A percentile compares a stretch with the other conserved stretches of the same genome.
phyloP scores from a whole-genome alignment of 2,888 invertebrate species.

The Biston betularia region DNA sequence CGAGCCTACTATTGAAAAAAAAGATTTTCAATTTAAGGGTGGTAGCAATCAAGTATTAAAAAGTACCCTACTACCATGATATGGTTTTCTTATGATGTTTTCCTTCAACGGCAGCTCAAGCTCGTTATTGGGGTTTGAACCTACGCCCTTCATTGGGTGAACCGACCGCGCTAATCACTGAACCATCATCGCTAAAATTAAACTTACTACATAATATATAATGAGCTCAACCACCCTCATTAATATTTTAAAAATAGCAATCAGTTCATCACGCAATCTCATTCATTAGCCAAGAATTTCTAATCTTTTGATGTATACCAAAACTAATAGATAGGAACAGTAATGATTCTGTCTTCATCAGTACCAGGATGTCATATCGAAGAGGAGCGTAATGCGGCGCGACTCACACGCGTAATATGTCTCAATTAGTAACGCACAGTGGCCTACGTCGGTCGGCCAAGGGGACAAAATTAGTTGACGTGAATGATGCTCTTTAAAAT shows the following conservation, averaged over 20 bases:
- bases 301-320: slow-evolving; percentile 32
- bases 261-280: slow-evolving; percentile 21
- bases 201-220: background rate
- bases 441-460: slow-evolving; percentile 51
- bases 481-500: slow-evolving; percentile 36
- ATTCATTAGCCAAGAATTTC: slow-evolving; percentile 28
- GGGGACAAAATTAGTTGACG: slow-evolving; percentile 61
- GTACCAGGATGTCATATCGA: slow-evolving; percentile 49
- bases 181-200: background rate
- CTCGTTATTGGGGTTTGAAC: too few species aligned
- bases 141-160: too few species aligned
- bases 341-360: slow-evolving; percentile 48
- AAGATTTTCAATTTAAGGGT: too few species aligned
- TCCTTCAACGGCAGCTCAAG: too few species aligned
- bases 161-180: too few species aligned
- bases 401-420: slow-evolving; percentile 65
- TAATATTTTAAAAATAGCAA: slow-evolving; percentile 25
- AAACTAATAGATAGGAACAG: slow-evolving; percentile 44
- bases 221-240: slow-evolving; percentile 15
- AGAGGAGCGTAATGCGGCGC: slow-evolving; percentile 63
- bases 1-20: too few species aligned
- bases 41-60: too few species aligned
- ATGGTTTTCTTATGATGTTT: too few species aligned
- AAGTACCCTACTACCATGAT: too few species aligned
- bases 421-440: slow-evolving; percentile 75